Percentiles rank a stretch among this genome's conserved stretches.
These are phyloP conservation scores for Exocentrus adspersus DNA, from an alignment of 2,888 invertebrate genomes.

Conservation along the genomic window DNA sequence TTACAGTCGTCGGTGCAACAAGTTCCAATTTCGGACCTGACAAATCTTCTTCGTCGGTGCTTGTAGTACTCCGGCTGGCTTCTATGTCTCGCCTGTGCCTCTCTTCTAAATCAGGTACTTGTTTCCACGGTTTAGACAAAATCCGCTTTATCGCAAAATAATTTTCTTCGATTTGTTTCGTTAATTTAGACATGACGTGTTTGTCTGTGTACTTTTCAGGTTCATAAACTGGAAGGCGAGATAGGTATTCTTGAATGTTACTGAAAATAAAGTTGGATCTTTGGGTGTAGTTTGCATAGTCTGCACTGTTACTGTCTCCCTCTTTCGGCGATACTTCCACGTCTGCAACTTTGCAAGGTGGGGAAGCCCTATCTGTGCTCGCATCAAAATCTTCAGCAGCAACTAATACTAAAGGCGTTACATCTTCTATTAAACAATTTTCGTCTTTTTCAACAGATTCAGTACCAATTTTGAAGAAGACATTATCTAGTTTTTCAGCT, in stretches of 20 bases:
- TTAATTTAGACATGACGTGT: too few relatives aligned
- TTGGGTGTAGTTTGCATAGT: slow-evolving; percentile 21
- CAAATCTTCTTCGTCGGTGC: too few relatives aligned
- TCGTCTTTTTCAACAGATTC: not conserved
- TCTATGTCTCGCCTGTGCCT: slow-evolving; percentile 17
- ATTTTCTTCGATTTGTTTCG: not conserved
- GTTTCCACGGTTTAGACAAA: not conserved
- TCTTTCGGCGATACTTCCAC: not conserved
- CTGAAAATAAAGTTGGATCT: not conserved
- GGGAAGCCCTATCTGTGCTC: not conserved
- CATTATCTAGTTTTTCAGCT: not conserved
- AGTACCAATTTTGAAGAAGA: not conserved
- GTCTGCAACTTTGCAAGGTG: not conserved
- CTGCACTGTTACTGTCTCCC: not conserved
- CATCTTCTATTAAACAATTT: slow-evolving; percentile 7
- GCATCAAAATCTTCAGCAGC: not conserved
- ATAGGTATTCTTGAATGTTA: slow-evolving; percentile 11
- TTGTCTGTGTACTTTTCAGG: too few relatives aligned
- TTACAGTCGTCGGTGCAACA: slow-evolving; percentile 17
- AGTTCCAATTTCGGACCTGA: slow-evolving; percentile 17
- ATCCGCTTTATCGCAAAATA: not conserved
- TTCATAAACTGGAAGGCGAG: not conserved
- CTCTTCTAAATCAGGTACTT: slow-evolving; percentile 19
- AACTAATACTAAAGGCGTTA: not conserved
- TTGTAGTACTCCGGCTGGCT: too few relatives aligned